Conservation (phyloP, 1,140 invertebrate genomes). For the Ericerus pela region DNA sequence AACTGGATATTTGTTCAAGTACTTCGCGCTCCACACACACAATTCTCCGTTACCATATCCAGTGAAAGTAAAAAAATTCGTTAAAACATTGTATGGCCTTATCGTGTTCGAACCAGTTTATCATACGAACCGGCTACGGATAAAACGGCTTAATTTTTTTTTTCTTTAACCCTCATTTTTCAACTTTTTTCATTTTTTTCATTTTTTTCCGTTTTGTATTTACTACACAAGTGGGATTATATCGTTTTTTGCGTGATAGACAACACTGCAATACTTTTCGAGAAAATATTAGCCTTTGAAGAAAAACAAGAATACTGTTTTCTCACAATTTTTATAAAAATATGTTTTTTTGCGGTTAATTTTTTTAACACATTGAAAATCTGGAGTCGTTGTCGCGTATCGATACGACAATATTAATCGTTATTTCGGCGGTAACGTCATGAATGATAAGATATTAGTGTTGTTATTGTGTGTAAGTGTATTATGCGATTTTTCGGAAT, state of each 20-base stretch:
- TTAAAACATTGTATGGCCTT: slow-evolving; percentile 3
- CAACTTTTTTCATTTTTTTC: no score
- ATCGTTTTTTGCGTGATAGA: no score
- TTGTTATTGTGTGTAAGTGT: slow-evolving; percentile 1
- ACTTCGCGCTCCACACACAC: slow-evolving; percentile 8
- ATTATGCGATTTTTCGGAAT: neutral
- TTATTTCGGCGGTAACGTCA: neutral
- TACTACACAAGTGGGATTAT: no score
- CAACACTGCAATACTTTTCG: no score
- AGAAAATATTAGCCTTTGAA: no score
- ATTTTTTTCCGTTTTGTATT: no score
- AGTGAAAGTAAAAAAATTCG: slow-evolving; percentile 10
- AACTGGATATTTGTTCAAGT: slow-evolving; percentile 8
- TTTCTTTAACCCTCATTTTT: no score
- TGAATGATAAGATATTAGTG: slow-evolving; percentile 1
- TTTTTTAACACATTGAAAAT: neutral
- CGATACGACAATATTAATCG: neutral
- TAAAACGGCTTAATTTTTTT: neutral
- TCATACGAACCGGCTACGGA: neutral
- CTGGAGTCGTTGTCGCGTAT: neutral
- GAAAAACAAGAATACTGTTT: no score
- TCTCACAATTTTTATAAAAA: neutral
- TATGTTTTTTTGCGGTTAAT: neutral
- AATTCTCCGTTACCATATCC: slow-evolving; percentile 3
- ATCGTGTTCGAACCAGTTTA: slow-evolving; percentile 8